Conservation (phyloP, 2,113 vertebrate genomes). For the Eidolon helvum region DNA sequence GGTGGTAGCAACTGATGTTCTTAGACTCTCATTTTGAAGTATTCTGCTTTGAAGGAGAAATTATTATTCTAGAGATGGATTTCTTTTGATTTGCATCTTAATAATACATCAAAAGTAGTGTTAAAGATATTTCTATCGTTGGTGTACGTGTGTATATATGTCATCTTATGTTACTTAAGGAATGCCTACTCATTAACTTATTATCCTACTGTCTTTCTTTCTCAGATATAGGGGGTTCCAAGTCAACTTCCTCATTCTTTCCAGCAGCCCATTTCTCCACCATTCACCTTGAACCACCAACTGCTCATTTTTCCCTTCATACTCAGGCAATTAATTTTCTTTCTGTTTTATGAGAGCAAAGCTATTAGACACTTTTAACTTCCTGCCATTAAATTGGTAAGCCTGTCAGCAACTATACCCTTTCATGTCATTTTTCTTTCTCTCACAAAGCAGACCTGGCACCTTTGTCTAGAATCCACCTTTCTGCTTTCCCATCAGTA, state of each 20-base stretch:
- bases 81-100: not conserved
- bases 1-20: not conserved
- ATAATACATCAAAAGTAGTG: not conserved
- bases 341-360: constrained; percentile 29
- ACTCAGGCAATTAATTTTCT: not conserved
- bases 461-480: not conserved
- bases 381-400: not conserved
- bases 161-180: not conserved
- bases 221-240: not conserved
- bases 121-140: not conserved
- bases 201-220: not conserved
- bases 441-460: not conserved
- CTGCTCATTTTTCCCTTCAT: not conserved
- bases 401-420: not conserved
- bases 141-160: not conserved
- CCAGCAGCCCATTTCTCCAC: not conserved
- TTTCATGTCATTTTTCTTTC: not conserved
- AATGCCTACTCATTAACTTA: not conserved
- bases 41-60: not conserved
- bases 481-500: not conserved
- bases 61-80: not conserved
- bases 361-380: not conserved
- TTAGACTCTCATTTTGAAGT: not conserved
- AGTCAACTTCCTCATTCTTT: not conserved
- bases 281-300: not conserved